Evolutionary conservation across 1,140 invertebrate genomes (phyloP), one percentile per base, ranked within the genome.

Genomic region (Anagrus nilaparvatae): DNA sequence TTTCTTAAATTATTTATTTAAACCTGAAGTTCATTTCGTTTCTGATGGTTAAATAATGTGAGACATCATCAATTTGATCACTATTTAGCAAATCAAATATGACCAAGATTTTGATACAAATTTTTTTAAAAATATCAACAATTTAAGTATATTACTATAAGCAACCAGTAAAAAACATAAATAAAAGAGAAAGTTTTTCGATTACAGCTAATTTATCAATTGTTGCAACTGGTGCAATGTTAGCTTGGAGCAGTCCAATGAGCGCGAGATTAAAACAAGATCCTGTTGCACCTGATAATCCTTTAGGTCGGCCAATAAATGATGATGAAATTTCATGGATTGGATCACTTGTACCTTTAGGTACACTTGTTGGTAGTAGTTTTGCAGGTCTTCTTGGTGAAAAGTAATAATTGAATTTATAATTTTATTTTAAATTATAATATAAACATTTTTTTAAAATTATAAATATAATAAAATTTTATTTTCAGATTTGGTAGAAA

Each of bases 211-310:
- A 81, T 56, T 61, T 82, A 39, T 73, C 71, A 34, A 72, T 78
- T 18, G 67, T 78, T 32, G 69, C 71, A 3, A 70, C 72, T 17
- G 80, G 80, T 17, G 74, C 71, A 37, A 71, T 68, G 16, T 65
- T 82, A 52, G 81, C 78, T 30, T 85, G 81, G 79, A 78, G 80
- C 2, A 82, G 81, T 1, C 79, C 81, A 0, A 67, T 78, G n/a
- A n/a, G n/a, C n/a, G 65, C 73, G 2, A 78, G 77, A 54, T 57
- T 86, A 9, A 56, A 49, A 1, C 5, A 31, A n/a, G 46, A 54
- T 21, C 50, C 46, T 23, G 59, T 61, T 3, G 18, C 72, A 1
- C 56, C 56, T 8, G 59, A 66, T 39, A 65, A 68, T 1, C 73
- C 72, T 0, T 44, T 77, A 4, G 60, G 61, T 0, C 50, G 57